Percentiles rank a stretch among this genome's conserved stretches.
Evolutionary conservation across 2,888 invertebrate genomes (phyloP).

Genomic region (Chaitophorus viminalis): DNA sequence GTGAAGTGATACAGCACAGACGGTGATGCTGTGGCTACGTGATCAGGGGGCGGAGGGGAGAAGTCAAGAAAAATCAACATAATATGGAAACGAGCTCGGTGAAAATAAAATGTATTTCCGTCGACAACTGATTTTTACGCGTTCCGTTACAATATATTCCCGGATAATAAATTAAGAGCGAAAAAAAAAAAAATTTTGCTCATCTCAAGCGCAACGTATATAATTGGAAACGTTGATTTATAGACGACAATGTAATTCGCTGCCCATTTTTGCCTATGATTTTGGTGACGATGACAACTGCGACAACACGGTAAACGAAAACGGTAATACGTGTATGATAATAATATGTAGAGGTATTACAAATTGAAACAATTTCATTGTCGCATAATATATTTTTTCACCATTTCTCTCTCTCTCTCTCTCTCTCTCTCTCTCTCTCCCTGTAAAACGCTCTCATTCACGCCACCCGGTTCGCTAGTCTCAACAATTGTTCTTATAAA

Average conservation of each 20-base stretch:
- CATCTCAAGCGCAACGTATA: background rate
- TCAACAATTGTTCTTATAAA: background rate
- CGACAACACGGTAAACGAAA: constrained; percentile 1
- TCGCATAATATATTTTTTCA: background rate
- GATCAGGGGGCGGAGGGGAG: background rate
- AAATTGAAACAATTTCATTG: constrained; percentile 20
- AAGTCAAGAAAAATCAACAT: constrained; percentile 9
- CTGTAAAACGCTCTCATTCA: background rate
- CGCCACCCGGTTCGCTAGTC: background rate
- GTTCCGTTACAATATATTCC: constrained; percentile 2
- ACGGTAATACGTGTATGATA: background rate
- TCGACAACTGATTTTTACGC: constrained; percentile 32
- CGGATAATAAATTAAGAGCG: constrained; percentile 9
- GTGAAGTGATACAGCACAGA: background rate
- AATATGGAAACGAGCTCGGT: constrained; percentile 10
- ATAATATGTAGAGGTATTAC: too few relatives aligned
- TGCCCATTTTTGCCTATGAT: background rate
- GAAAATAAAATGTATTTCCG: constrained; percentile 40
- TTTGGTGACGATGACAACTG: background rate
- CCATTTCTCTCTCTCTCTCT: too few relatives aligned
- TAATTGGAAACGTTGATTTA: constrained; percentile 58
- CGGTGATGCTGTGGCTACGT: background rate
- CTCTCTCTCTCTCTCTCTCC: background rate
- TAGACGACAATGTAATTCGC: background rate
- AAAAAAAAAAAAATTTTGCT: background rate